Evolutionary conservation across 2,113 vertebrate genomes (phyloP).

Genomic region (Panthera leo): DNA sequence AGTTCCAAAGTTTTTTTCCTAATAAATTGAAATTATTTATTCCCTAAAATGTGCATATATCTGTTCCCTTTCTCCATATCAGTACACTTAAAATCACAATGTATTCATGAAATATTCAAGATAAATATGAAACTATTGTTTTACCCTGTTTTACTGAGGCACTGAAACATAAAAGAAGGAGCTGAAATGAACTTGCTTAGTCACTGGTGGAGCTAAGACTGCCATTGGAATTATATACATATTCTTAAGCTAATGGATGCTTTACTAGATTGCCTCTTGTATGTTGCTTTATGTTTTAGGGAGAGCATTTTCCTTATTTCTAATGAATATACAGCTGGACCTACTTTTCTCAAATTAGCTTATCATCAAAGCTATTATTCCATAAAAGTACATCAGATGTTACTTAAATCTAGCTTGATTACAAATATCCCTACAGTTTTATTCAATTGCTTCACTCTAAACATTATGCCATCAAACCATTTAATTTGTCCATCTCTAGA

Average conservation of each 20-base stretch:
- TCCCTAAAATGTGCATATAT: not conserved
- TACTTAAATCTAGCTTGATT: conserved; percentile 72
- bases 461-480: conserved; percentile 59
- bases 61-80: not conserved
- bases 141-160: not conserved
- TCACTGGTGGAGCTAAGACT: not conserved
- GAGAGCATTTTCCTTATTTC: conserved; percentile 43
- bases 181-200: conserved; percentile 21
- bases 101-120: not conserved
- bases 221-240: not conserved
- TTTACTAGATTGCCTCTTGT: conserved; percentile 57
- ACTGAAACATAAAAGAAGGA: not conserved
- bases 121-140: not conserved
- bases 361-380: conserved; percentile 77
- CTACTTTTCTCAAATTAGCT: conserved; percentile 54
- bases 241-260: conserved; percentile 1
- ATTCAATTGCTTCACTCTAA: conserved; percentile 73
- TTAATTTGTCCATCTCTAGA: not conserved
- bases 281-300: conserved; percentile 47
- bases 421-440: conserved; percentile 63
- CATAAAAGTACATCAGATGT: conserved; percentile 76
- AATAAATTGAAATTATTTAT: conserved; percentile 3
- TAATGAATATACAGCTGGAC: conserved; percentile 76
- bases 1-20: not conserved
- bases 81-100: not conserved